Percentiles rank a stretch among this genome's conserved stretches.
Evolutionary conservation across 1,140 invertebrate species (phyloP).

Genomic region (Zaprionus ghesquierei): DNA sequence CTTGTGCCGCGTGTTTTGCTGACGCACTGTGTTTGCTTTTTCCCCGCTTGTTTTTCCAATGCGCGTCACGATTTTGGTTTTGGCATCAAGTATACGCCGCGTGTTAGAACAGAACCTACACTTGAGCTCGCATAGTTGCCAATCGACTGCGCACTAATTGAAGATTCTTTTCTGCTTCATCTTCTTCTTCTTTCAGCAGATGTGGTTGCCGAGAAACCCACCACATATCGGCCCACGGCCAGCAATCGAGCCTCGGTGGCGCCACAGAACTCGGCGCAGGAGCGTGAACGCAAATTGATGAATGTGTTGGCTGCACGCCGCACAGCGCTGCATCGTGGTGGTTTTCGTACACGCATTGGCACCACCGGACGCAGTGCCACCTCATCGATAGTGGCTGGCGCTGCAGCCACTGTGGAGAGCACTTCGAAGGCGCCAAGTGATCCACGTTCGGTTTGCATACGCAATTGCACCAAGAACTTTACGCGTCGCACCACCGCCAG

Average conservation of each 20-base stretch:
- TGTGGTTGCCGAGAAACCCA: slow-evolving; percentile 67
- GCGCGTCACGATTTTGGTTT: slow-evolving; percentile 62
- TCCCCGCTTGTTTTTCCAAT: slow-evolving; percentile 57
- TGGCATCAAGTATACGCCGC: slow-evolving; percentile 50
- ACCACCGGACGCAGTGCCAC: slow-evolving; percentile 71
- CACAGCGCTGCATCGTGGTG: slow-evolving; percentile 80
- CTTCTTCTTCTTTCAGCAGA: slow-evolving; percentile 31
- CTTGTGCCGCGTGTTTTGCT: slow-evolving; percentile 3
- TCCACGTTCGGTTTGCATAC: slow-evolving; percentile 74
- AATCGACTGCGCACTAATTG: too few relatives aligned
- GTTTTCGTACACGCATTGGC: slow-evolving; percentile 81
- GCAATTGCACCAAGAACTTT: slow-evolving; percentile 82
- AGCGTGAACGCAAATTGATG: slow-evolving; percentile 84
- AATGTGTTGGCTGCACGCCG: slow-evolving; percentile 84
- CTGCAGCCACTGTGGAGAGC: slow-evolving; percentile 56
- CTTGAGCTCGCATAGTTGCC: background rate
- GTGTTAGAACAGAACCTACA: background rate
- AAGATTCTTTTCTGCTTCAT: too few relatives aligned
- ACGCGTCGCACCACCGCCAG: slow-evolving; percentile 78
- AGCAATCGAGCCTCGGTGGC: slow-evolving; percentile 55
- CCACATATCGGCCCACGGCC: slow-evolving; percentile 61
- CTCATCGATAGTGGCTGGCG: slow-evolving; percentile 23
- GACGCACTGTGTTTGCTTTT: slow-evolving; percentile 54
- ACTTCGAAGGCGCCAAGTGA: slow-evolving; percentile 76
- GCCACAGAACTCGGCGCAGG: slow-evolving; percentile 60